phyloP scores from a whole-genome alignment of 1,140 invertebrate species.

The Chlorops oryzae region DNA sequence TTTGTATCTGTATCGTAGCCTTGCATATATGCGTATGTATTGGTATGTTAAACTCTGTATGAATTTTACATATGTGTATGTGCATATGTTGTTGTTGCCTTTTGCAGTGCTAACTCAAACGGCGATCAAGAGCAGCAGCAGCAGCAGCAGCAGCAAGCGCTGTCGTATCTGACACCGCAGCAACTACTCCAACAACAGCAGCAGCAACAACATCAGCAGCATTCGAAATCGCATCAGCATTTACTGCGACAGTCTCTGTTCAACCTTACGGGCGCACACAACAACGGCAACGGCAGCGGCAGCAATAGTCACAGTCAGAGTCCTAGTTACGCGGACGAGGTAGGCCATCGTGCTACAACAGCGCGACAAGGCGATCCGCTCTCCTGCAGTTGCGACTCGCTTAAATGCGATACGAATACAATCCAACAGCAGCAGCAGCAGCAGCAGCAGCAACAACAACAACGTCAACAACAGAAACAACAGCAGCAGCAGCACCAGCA shows the following conservation, averaged over 20 bases:
- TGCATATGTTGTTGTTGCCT: slow-evolving; percentile 27
- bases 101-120: slow-evolving; percentile 42
- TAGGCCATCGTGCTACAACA: slow-evolving; percentile 2
- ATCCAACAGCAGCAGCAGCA: no score
- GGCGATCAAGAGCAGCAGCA: slow-evolving; percentile 37
- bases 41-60: not conserved
- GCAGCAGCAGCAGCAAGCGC: slow-evolving; percentile 17
- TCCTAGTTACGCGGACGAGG: slow-evolving; percentile 20
- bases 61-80: not conserved
- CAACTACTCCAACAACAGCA: slow-evolving; percentile 5
- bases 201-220: slow-evolving; percentile 15
- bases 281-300: slow-evolving; percentile 17
- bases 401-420: no score
- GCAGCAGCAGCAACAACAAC: not conserved
- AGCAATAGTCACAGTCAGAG: slow-evolving; percentile 11
- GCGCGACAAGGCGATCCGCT: slow-evolving; percentile 16
- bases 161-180: slow-evolving; percentile 6
- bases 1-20: slow-evolving; percentile 2
- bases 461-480: slow-evolving; percentile 8
- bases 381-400: slow-evolving; percentile 27
- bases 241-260: slow-evolving; percentile 45
- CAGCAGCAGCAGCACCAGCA: not conserved
- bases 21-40: not conserved
- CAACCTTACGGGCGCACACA: slow-evolving; percentile 43
- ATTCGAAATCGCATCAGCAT: slow-evolving; percentile 18